Percentiles rank a stretch among this genome's conserved stretches.
phyloP scores from a whole-genome alignment of 2,113 vertebrate species.

The Apistogramma diplotaenia region DNA sequence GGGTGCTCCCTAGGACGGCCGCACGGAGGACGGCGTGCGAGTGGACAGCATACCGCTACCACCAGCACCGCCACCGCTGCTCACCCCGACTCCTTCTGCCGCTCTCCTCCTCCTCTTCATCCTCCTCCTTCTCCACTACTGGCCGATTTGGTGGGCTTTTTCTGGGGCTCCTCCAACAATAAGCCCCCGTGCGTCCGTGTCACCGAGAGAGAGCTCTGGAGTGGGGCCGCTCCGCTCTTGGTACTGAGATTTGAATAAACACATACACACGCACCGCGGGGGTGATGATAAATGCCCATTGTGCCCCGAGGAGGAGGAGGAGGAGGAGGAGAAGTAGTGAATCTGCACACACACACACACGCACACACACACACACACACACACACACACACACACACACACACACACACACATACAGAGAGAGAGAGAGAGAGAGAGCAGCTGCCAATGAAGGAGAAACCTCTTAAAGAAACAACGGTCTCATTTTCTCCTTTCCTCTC shows the following conservation, averaged over 20 bases:
- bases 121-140: slow-evolving; percentile 13
- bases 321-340: slow-evolving; percentile 83
- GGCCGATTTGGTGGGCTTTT: slow-evolving; percentile 71
- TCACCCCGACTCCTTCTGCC: slow-evolving; percentile 49
- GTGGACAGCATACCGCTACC: slow-evolving; percentile 45
- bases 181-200: slow-evolving; percentile 59
- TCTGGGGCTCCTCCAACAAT: slow-evolving; percentile 86
- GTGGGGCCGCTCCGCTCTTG: slow-evolving; percentile 91
- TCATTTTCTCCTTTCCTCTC: slow-evolving; percentile 38
- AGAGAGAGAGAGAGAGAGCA: slow-evolving; percentile 76
- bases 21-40: slow-evolving; percentile 39
- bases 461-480: slow-evolving; percentile 93
- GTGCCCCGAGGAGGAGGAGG: slow-evolving; percentile 73
- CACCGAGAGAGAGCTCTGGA: slow-evolving; percentile 73
- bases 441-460: slow-evolving; percentile 84
- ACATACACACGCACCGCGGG: slow-evolving; percentile 79
- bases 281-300: slow-evolving; percentile 94
- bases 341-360: no score
- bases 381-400: no score
- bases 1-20: slow-evolving; percentile 53
- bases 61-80: slow-evolving; percentile 1
- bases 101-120: slow-evolving; percentile 58
- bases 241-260: slow-evolving; percentile 94
- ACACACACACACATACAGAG: no score
- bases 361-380: no score